Evolutionary conservation across 2,797 vertebrate genomes (phyloP).

Genomic region (Urophycis tenuis): DNA sequence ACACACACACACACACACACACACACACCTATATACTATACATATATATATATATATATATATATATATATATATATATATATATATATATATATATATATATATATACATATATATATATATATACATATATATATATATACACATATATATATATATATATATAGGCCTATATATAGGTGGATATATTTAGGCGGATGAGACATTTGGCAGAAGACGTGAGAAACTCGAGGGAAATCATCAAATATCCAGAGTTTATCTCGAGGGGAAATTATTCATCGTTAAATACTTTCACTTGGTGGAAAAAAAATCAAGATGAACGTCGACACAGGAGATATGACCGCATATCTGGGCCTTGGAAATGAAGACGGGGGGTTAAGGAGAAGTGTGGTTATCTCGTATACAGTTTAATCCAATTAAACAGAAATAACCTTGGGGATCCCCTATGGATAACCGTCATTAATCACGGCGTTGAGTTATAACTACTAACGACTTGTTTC

Average conservation of each 20-base stretch:
- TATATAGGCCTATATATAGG: no score
- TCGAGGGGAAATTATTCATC: slow-evolving; percentile 39
- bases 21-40: neutral
- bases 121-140: no score
- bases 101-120: no score
- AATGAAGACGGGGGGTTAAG: neutral
- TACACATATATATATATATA: no score
- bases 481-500: slow-evolving; percentile 48
- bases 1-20: neutral
- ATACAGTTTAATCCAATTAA: neutral
- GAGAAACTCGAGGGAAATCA: slow-evolving; percentile 19
- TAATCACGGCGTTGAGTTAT: slow-evolving; percentile 38
- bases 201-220: slow-evolving; percentile 1
- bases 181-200: neutral
- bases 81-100: no score
- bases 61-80: no score
- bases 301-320: slow-evolving; percentile 19
- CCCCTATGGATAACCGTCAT: slow-evolving; percentile 42
- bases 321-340: neutral
- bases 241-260: slow-evolving; percentile 37
- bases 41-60: no score
- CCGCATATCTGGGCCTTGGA: neutral
- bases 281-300: slow-evolving; percentile 33
- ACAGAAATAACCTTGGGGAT: neutral
- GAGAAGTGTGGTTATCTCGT: neutral